Evolutionary conservation across 2,888 invertebrate genomes (phyloP), one percentile per base, ranked within the genome.

Genomic region (Frankliniella fusca): DNA sequence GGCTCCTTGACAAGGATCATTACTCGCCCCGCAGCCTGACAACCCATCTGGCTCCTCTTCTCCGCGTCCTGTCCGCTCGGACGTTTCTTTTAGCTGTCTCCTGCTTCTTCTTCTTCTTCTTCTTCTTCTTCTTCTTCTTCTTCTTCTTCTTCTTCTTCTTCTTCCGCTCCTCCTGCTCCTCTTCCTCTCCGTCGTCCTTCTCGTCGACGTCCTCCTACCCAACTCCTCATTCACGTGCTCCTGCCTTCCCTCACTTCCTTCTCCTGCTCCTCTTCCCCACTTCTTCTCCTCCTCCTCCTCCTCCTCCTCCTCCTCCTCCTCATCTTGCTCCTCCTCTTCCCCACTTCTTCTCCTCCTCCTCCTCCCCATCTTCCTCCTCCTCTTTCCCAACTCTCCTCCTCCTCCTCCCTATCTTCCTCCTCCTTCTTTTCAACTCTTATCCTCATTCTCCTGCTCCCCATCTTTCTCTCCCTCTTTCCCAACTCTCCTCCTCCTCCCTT

Each of bases 41-140:
- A 76, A 76, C 70, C 23, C 70, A 76, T 76, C 70, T 76, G 70
- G 70, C 70, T 61, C 61, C 61, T 61, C 61, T 20, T n/a, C n/a
- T 61, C 61, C 9, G 12, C 70, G 27, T 9, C 27, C 70, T 76
- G 10, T 27, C 27, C 70, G 38, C 27, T 23, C 23, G 23, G 54
- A 12, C 54, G 54, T 20, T 54, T 54, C 20, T 54, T 54, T 54
- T 20, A 15, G 54, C 54, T 20, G 15, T 54, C 54, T 20, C 15
- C 20, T 54, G 10, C 38, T 38, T 38, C 12, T 18, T 7, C 61
- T 61, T 61, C 54, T 54, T 7, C 10, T 54, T 54, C 10, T 54
- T 54, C 54, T 9, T 54, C 54, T 9, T 54, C 10, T 54, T 54
- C 54, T 50, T 50, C 50, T 50, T 50, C 50, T 50, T 50, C 50